These are phyloP conservation scores for Heliconius ethilla DNA, from an alignment of 2,888 invertebrate species.

Conservation along the genomic window DNA sequence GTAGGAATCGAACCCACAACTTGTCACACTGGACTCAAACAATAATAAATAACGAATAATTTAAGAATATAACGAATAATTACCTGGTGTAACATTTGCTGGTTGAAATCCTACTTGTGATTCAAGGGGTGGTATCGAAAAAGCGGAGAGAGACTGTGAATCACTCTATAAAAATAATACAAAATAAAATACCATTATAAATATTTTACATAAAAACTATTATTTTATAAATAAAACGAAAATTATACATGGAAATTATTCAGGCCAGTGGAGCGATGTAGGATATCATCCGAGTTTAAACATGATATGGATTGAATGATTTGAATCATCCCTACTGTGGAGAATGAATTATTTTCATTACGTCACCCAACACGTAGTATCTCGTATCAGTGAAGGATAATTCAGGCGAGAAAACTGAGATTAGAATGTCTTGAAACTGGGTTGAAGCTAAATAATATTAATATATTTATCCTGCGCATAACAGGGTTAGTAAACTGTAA, in stretches of 20 bases:
- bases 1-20: no score
- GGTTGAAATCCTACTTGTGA: slow-evolving; percentile 54
- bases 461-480: neutral
- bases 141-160: slow-evolving; percentile 31
- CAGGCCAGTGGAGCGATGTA: neutral
- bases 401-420: no score
- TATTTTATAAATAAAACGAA: neutral
- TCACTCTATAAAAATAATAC: slow-evolving; percentile 31
- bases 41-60: neutral
- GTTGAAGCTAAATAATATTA: neutral
- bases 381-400: no score
- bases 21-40: no score
- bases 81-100: slow-evolving; percentile 53
- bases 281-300: neutral
- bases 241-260: neutral
- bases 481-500: neutral
- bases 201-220: neutral
- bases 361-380: no score
- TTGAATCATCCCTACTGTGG: neutral
- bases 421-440: no score
- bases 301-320: neutral
- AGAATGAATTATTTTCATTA: neutral
- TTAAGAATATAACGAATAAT: neutral
- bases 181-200: slow-evolving; percentile 22
- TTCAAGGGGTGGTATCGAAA: slow-evolving; percentile 62